Evolutionary conservation across 1,140 invertebrate species (phyloP), one percentile per base, ranked within the genome.

Genomic region (Aphidius ervi): DNA sequence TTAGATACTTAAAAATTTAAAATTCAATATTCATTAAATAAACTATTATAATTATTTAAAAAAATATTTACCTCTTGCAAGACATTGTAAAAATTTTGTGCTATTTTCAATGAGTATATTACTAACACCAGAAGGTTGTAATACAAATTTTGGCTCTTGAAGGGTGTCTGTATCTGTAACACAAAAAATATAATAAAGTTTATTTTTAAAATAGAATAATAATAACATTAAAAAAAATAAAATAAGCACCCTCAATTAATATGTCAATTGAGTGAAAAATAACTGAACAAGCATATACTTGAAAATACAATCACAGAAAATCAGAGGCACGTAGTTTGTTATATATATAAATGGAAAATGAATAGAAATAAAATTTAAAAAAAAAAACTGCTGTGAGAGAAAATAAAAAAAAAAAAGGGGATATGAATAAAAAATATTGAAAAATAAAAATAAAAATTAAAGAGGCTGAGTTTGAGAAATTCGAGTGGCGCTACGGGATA

Each of bases 41-140:
- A 16, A 16, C 16, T 16, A 16, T 16, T n/a, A n/a, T n/a, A 16
- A 8, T 7, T n/a, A 23, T 45, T 9, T 46, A 4, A 4, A 10
- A 9, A 61, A 64, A 67, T 68, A 82, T 85, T 87, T 82, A 93
- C 91, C 91, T 78, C 88, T 82, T 20, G 91, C 91, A 77, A 91
- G 89, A 77, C 92, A 94, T 76, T 94, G 91, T 59, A 94, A 83
- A 76, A 94, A 93, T 84, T 94, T 95, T 9, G 88, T 92, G 63
- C 88, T 84, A 72, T 90, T 90, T 81, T 93, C 91, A 73, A 86
- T 88, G 67, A 93, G 89, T 70, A 93, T 88, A 72, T 87, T 92
- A 64, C 89, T 90, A 63, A 89, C 89, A 45, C 87, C 86, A 40
- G 90, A 90, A 10, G 91, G 91, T 70, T 92, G 89, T 63, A 86